phyloP scores from a whole-genome alignment of 2,113 vertebrate genomes.

The Sylvilagus bachmani region DNA sequence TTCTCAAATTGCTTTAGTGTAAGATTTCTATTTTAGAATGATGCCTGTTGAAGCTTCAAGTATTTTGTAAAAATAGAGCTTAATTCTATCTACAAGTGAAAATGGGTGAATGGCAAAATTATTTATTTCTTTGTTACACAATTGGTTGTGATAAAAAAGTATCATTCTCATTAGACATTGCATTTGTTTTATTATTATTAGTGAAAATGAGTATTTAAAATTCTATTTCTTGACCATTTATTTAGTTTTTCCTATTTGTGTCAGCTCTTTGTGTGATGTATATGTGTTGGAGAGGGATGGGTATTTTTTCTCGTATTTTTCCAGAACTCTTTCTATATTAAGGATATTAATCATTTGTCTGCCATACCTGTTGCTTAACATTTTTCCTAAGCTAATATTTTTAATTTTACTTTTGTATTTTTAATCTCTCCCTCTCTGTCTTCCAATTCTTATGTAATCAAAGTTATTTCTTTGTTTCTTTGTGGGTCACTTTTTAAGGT shows the following conservation, averaged over 20 bases:
- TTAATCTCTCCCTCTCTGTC: not conserved
- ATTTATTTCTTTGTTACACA: conserved; percentile 32
- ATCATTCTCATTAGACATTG: conserved; percentile 27
- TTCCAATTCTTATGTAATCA: conserved; percentile 13
- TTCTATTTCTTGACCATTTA: conserved; percentile 22
- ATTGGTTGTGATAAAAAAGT: conserved; percentile 10
- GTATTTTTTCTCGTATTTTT: not conserved
- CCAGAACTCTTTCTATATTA: conserved; percentile 9
- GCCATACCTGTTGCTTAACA: not conserved
- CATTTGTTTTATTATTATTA: conserved; percentile 16
- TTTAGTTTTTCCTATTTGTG: not conserved
- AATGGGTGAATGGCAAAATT: not conserved
- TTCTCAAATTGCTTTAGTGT: conserved; percentile 39
- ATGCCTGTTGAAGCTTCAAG: conserved; percentile 34
- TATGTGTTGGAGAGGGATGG: not conserved
- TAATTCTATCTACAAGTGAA: not conserved
- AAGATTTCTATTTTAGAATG: conserved; percentile 24
- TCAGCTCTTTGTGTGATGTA: not conserved
- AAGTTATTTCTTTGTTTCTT: not conserved
- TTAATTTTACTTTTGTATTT: conserved; percentile 18
- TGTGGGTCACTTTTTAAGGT: not conserved
- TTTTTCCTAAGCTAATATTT: not conserved
- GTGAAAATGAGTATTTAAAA: conserved; percentile 45
- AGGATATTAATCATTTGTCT: not conserved
- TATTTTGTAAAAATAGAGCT: conserved; percentile 6